These are phyloP conservation scores for Leptogaster cylindrica DNA, from an alignment of 2,888 invertebrate genomes.

Conservation along the genomic window DNA sequence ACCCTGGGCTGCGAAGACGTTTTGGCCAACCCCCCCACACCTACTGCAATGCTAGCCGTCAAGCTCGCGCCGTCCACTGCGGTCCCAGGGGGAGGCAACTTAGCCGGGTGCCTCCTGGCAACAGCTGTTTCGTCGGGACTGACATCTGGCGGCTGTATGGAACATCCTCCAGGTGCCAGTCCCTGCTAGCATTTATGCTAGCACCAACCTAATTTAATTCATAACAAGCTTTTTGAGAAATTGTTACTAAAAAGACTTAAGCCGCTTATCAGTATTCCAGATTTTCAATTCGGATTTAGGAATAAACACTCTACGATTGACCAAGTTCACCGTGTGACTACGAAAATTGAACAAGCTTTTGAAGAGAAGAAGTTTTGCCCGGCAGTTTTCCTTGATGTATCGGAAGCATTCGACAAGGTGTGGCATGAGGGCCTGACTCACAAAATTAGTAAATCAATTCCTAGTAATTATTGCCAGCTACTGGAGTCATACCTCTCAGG, in stretches of 20 bases:
- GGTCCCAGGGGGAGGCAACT: no score
- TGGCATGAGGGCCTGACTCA: constrained; percentile 35
- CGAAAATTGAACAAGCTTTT: constrained; percentile 29
- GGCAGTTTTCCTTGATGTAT: constrained; percentile 39
- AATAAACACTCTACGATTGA: constrained; percentile 41
- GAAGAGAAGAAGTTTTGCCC: constrained; percentile 41
- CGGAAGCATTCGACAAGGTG: constrained; percentile 40
- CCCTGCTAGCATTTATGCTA: no score
- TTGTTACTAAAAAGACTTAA: constrained; percentile 47
- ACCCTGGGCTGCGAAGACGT: no score
- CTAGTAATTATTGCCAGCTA: not conserved
- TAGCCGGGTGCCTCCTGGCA: no score
- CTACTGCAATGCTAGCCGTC: no score
- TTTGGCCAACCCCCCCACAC: no score
- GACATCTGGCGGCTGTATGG: no score
- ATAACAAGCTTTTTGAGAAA: constrained; percentile 51
- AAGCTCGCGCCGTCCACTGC: no score
- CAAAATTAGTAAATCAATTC: constrained; percentile 12
- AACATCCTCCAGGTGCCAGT: no score
- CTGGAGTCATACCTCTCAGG: not conserved
- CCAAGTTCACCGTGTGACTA: constrained; percentile 21
- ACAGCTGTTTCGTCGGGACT: no score
- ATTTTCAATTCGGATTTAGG: constrained; percentile 34
- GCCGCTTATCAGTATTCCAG: constrained; percentile 16
- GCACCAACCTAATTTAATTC: no score